A percentile compares a stretch with the other conserved stretches of the same genome.
Evolutionary conservation across 2,113 vertebrate species (phyloP).

Genomic region (Pyrgilauda ruficollis): DNA sequence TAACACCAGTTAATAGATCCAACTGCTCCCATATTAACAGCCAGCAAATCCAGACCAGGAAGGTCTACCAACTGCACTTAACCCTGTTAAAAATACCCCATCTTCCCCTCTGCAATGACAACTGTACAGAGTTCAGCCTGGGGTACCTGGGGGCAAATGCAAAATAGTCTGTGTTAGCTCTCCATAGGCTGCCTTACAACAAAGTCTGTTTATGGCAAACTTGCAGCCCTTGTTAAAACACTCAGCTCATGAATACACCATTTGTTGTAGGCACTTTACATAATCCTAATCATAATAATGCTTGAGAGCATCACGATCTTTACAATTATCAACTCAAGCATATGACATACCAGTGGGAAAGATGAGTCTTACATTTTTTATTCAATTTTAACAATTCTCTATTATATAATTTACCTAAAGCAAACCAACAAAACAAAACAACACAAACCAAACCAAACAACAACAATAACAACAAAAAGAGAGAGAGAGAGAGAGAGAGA

Average conservation of each 20-base stretch:
- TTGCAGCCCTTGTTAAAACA: not conserved
- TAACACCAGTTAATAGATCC: not conserved
- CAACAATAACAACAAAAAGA: too few relatives aligned
- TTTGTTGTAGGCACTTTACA: not conserved
- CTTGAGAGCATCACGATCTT: not conserved
- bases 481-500: rapidly evolving
- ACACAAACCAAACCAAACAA: not conserved
- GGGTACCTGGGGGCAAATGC: not conserved
- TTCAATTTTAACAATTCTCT: constrained; percentile 4
- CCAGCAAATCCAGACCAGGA: not conserved
- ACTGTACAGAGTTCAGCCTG: not conserved
- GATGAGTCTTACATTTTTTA: not conserved
- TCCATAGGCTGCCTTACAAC: not conserved
- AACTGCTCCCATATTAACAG: not conserved
- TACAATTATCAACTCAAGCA: not conserved
- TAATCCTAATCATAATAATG: not conserved
- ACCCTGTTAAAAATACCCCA: not conserved
- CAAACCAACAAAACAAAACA: not conserved
- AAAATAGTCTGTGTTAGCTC: not conserved
- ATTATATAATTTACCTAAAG: not conserved
- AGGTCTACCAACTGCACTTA: not conserved
- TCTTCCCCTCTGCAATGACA: not conserved
- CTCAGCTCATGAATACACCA: not conserved
- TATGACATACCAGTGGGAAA: not conserved
- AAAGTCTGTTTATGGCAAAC: not conserved